These are phyloP conservation scores for Osmerus mordax DNA, from an alignment of 2,113 vertebrate genomes.

Conservation along the genomic window DNA sequence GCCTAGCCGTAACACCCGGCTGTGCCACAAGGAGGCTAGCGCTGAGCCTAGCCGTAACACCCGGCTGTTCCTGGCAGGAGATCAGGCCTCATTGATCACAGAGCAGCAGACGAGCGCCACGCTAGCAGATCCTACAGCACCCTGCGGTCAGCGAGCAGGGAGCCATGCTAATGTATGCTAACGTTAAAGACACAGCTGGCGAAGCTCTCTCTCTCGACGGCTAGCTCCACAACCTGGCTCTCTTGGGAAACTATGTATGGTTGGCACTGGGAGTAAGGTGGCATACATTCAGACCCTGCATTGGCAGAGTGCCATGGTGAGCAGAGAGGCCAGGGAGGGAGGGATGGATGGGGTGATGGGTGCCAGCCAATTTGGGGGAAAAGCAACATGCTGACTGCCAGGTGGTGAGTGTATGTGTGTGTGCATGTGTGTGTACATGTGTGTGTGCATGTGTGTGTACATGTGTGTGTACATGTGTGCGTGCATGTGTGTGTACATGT, in stretches of 20 bases:
- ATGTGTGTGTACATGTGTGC: conserved; percentile 19
- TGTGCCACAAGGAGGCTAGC: no score
- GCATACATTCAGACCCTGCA: conserved; percentile 21
- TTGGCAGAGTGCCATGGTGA: conserved; percentile 24
- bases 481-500: not conserved
- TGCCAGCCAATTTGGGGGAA: conserved; percentile 16
- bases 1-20: no score
- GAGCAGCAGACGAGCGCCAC: conserved; percentile 32
- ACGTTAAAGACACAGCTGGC: not conserved
- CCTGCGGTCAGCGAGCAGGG: conserved; percentile 38
- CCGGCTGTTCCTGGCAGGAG: conserved; percentile 11
- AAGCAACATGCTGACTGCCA: conserved; percentile 30
- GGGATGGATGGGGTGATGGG: not conserved
- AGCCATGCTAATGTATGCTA: conserved; percentile 25
- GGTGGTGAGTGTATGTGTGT: conserved; percentile 32
- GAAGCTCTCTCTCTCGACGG: no score
- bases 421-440: not conserved
- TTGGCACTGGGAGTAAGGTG: conserved; percentile 9
- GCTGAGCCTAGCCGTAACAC: no score
- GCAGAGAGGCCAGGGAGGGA: conserved; percentile 29
- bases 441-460: conserved; percentile 22
- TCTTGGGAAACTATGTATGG: conserved; percentile 9
- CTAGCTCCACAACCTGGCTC: not conserved
- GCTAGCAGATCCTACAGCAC: conserved; percentile 41
- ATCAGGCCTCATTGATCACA: conserved; percentile 47